Conservation (phyloP, 2,113 vertebrate species). For the Cavia porcellus region DNA sequence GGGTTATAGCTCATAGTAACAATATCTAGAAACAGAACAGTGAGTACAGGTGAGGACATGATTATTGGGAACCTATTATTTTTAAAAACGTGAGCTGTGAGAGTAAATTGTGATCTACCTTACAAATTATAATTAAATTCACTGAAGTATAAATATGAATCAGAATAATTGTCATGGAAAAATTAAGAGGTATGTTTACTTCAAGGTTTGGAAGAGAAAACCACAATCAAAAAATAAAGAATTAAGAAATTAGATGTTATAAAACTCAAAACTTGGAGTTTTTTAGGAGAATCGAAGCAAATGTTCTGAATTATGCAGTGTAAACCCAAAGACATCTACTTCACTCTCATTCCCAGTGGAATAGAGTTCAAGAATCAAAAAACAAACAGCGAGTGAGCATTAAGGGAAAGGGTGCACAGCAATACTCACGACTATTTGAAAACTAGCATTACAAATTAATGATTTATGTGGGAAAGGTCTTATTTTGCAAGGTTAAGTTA, state of each 20-base stretch:
- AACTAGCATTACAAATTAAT: background rate
- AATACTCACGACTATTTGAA: background rate
- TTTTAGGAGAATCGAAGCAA: background rate
- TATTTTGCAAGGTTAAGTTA: background rate
- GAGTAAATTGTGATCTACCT: background rate
- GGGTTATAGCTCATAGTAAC: background rate
- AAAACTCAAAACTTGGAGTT: background rate
- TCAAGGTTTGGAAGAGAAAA: background rate
- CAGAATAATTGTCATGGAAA: background rate
- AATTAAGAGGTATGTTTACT: background rate
- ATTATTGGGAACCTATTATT: background rate
- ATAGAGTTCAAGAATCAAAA: background rate
- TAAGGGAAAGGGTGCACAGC: background rate
- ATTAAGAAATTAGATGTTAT: background rate
- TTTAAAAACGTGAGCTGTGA: background rate
- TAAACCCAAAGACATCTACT: background rate
- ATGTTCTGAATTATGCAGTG: background rate
- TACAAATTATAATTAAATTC: background rate
- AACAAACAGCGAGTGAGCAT: background rate
- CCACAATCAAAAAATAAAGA: background rate
- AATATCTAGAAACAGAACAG: background rate
- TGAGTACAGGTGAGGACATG: background rate
- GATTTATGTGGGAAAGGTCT: background rate
- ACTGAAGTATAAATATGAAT: background rate
- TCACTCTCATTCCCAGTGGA: background rate